These are phyloP conservation scores for Noctilio leporinus DNA, from an alignment of 2,113 vertebrate genomes.

Conservation along the genomic window DNA sequence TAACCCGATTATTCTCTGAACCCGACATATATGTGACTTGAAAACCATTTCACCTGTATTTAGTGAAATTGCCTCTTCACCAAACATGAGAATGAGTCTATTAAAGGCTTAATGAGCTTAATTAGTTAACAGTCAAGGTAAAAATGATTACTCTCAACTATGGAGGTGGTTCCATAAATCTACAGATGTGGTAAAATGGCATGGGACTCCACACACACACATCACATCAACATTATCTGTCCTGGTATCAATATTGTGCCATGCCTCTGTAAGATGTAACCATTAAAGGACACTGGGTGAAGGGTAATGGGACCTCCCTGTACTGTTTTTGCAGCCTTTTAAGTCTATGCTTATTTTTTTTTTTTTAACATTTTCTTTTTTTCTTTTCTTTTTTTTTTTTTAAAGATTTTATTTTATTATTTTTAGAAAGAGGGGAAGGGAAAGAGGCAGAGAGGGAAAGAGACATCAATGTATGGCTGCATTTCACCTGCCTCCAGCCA, in stretches of 20 bases:
- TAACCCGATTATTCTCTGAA: background rate
- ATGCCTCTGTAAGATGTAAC: rapidly evolving
- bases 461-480: too few species aligned
- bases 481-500: too few species aligned
- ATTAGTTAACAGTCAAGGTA: background rate
- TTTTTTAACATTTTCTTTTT: too few species aligned
- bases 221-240: rapidly evolving
- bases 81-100: background rate
- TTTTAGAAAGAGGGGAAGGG: too few species aligned
- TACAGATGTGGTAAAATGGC: background rate
- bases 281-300: background rate
- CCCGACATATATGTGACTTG: background rate
- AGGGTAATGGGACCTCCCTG: background rate
- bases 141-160: background rate
- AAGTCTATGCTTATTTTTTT: background rate
- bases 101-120: background rate
- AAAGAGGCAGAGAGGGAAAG: too few species aligned
- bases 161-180: background rate
- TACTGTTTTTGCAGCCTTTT: background rate
- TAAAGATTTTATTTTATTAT: too few species aligned
- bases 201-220: background rate
- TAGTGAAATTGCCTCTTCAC: background rate
- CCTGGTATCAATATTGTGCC: background rate
- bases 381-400: too few species aligned
- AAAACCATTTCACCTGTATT: background rate